phyloP scores from a whole-genome alignment of 2,888 invertebrate genomes.

The Drosophila robusta region DNA sequence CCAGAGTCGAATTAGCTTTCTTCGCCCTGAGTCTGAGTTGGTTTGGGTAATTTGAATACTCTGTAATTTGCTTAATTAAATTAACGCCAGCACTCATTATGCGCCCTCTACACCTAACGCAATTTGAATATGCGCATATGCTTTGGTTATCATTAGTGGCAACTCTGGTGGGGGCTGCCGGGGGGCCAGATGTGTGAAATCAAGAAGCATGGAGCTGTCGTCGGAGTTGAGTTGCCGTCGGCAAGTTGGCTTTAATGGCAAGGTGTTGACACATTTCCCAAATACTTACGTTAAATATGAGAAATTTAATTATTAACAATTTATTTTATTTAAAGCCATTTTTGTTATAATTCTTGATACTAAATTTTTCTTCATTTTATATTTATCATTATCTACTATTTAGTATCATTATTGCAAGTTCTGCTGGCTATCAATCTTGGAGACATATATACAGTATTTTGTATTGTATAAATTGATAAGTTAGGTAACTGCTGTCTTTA shows the following conservation, averaged over 20 bases:
- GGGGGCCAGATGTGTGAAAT: not conserved
- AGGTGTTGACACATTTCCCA: not conserved
- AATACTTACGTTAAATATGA: too few species aligned
- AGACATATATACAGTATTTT: too few species aligned
- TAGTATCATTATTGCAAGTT: not conserved
- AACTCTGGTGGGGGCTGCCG: not conserved
- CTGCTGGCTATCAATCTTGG: too few species aligned
- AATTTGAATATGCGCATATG: slow-evolving; percentile 40
- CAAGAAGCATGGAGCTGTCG: slow-evolving; percentile 33
- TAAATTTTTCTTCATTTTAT: too few species aligned
- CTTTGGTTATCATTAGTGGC: slow-evolving; percentile 18
- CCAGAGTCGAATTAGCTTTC: slow-evolving; percentile 18
- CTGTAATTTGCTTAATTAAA: slow-evolving; percentile 48
- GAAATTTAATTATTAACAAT: too few species aligned
- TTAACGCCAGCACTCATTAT: slow-evolving; percentile 32
- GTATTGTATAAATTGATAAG: too few species aligned
- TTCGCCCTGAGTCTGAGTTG: not conserved
- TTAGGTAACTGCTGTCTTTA: too few species aligned
- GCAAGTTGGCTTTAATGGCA: not conserved
- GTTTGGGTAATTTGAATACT: slow-evolving; percentile 50
- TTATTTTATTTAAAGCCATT: too few species aligned
- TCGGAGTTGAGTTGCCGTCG: slow-evolving; percentile 24
- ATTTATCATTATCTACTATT: too few species aligned
- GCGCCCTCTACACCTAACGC: slow-evolving; percentile 11
- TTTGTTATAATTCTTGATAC: not conserved